Evolutionary conservation across 2,113 vertebrate species (phyloP), one percentile per base, ranked within the genome.

Genomic region (Chaetura pelagica): DNA sequence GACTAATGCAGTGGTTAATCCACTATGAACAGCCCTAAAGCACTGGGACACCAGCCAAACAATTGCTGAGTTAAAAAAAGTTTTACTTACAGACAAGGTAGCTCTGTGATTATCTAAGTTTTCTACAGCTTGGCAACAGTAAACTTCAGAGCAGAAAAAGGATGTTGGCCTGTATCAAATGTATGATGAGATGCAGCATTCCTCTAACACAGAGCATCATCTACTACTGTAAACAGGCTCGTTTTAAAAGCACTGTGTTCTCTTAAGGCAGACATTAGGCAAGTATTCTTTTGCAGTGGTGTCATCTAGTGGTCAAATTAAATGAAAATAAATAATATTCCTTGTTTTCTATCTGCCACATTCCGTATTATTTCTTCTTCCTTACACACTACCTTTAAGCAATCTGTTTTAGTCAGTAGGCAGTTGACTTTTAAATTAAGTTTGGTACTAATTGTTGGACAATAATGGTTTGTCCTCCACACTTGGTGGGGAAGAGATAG

Each of bases 241-340:
- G 42, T 77, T 87, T 94, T 66, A 40, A 55, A 87, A 90, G 35
- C 24, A 55, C n/a, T n/a, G 6, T 5, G 1, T 66, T 81, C 35
- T 35, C 63, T 30, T 42, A 34, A 57, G 73, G 58, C 30, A 91
- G 75, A 38, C 10, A 62, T 32, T 8, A 66, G 35, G 19, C 49
- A 77, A 83, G 55, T 80, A 80, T 42, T 77, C 46, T 77, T 95
- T 40, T 44, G 52, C 61, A 86, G 82, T 84, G 72, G 92, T 94
- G 87, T 96, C 94, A 97, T 95, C 96, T 97, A 96, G 94, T 96
- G 91, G 94, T 74, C 93, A 90, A 76, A 90, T 34, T 55, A 19
- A 77, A 85, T 7, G 22, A 76, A 62, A 69, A 66, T 89, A 82
- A 79, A 55, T 10, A 54, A 51, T 32, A 26, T 72, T 1, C 46